These are phyloP conservation scores for Epinephelus lanceolatus DNA, from an alignment of 2,113 vertebrate genomes.

Conservation along the genomic window DNA sequence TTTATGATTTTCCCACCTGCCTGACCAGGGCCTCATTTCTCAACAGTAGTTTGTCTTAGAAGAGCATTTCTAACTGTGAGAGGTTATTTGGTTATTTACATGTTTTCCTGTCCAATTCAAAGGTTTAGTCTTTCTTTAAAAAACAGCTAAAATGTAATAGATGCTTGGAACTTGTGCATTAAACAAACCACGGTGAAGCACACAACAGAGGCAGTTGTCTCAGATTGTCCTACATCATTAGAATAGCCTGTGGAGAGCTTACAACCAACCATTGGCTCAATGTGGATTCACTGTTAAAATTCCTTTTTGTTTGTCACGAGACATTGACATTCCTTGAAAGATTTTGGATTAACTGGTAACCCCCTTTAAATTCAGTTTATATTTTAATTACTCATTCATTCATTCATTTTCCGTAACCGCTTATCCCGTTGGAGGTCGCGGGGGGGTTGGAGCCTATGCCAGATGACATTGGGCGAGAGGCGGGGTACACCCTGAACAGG, in stretches of 20 bases:
- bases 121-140: background rate
- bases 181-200: no score
- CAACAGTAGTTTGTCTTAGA: background rate
- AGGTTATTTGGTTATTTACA: slow-evolving; percentile 6
- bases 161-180: background rate
- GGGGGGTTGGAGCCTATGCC: no score
- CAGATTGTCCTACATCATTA: no score
- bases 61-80: background rate
- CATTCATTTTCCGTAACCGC: no score
- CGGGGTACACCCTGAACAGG: no score
- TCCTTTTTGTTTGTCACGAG: background rate
- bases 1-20: slow-evolving; percentile 19
- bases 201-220: no score
- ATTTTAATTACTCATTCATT: no score
- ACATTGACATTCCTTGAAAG: no score
- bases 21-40: background rate
- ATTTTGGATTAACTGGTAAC: background rate
- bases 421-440: no score
- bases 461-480: no score
- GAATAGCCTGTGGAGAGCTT: no score
- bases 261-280: background rate
- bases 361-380: background rate
- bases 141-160: background rate
- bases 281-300: background rate
- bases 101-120: background rate